These are phyloP conservation scores for Yponomeuta plumbellus DNA, from an alignment of 2,888 invertebrate genomes.

Conservation along the genomic window DNA sequence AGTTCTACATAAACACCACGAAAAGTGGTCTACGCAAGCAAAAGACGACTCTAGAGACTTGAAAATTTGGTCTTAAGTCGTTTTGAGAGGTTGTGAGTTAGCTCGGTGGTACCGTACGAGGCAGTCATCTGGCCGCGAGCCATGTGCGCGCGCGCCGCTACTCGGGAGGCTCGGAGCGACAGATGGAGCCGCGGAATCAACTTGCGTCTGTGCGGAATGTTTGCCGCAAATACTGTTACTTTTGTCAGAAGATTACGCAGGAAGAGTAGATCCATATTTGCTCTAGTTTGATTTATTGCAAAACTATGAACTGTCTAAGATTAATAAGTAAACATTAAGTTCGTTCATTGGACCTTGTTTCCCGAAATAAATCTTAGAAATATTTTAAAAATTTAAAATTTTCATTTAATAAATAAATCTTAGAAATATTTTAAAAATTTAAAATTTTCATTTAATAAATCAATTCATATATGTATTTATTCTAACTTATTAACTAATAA, in stretches of 20 bases:
- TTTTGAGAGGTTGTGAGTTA: not conserved
- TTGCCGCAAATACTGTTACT: conserved; percentile 1
- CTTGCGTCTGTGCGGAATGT: not conserved
- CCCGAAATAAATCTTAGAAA: too few species aligned
- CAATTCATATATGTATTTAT: too few species aligned
- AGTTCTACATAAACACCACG: not conserved
- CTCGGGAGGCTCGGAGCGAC: not conserved
- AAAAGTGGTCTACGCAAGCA: not conserved
- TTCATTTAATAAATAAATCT: too few species aligned
- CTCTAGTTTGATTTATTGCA: not conserved
- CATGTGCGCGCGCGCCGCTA: conserved; percentile 8
- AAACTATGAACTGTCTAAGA: too few species aligned
- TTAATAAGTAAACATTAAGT: too few species aligned
- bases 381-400: too few species aligned
- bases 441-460: too few species aligned
- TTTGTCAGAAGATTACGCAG: not conserved
- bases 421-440: too few species aligned
- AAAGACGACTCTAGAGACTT: not conserved
- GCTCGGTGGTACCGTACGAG: not conserved
- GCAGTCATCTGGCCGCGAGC: conserved; percentile 5
- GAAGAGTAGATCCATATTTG: not conserved
- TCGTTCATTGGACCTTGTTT: too few species aligned
- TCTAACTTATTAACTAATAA: too few species aligned
- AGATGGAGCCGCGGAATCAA: not conserved
- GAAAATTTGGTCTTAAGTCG: not conserved